These are phyloP conservation scores for Elanus axillaris DNA, from an alignment of 2,113 vertebrate species.

Conservation along the genomic window DNA sequence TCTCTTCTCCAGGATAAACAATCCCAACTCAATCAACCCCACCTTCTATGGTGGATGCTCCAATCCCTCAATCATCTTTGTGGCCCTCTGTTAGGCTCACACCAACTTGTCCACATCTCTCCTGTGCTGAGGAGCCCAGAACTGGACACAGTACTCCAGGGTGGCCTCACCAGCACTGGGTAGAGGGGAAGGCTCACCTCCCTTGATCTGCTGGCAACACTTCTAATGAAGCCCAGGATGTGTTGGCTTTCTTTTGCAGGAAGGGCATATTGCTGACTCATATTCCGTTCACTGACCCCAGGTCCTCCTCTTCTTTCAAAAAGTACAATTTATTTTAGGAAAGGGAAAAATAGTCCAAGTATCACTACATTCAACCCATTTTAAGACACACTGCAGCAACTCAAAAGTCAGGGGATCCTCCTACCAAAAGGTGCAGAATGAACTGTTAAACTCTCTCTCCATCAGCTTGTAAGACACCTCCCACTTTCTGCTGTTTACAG, in stretches of 20 bases:
- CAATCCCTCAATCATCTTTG: neutral
- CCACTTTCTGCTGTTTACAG: neutral
- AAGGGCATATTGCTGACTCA: neutral
- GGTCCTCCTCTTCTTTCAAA: neutral
- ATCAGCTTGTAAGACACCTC: neutral
- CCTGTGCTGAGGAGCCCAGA: neutral
- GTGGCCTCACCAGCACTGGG: neutral
- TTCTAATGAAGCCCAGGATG: neutral
- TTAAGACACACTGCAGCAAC: neutral
- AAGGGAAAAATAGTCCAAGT: neutral
- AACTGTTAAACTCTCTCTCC: neutral
- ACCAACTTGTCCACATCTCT: neutral
- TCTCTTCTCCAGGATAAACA: neutral
- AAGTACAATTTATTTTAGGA: neutral
- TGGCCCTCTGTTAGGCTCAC: neutral
- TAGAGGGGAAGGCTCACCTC: neutral
- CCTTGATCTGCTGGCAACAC: neutral
- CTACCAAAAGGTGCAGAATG: neutral
- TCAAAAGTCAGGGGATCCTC: neutral
- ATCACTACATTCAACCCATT: neutral
- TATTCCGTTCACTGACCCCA: neutral
- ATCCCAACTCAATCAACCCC: neutral
- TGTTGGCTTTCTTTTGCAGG: neutral
- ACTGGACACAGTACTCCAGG: neutral
- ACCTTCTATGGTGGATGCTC: neutral